These are phyloP conservation scores for Trichonephila clavipes DNA, from an alignment of 1,140 invertebrate genomes.

Conservation along the genomic window DNA sequence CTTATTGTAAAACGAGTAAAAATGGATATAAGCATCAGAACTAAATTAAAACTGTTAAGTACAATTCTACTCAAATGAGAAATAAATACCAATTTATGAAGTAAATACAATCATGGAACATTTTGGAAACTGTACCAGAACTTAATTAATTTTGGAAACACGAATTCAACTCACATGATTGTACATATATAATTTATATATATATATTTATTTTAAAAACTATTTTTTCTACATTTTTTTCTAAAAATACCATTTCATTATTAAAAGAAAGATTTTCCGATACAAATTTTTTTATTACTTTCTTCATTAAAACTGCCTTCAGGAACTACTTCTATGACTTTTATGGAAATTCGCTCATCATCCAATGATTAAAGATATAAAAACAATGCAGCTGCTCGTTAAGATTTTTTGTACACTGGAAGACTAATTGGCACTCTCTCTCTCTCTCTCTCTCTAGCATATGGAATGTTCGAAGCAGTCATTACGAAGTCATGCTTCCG, in stretches of 20 bases:
- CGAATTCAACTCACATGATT: too few relatives aligned
- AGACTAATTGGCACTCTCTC: slow-evolving; percentile 32
- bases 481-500: background rate
- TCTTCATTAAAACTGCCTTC: background rate
- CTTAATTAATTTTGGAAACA: too few relatives aligned
- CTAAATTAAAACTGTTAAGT: too few relatives aligned
- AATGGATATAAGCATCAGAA: too few relatives aligned
- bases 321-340: background rate
- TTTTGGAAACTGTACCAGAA: too few relatives aligned
- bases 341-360: background rate
- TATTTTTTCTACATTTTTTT: background rate
- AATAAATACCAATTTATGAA: too few relatives aligned
- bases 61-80: too few relatives aligned
- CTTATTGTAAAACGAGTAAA: too few relatives aligned
- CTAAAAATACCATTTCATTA: background rate
- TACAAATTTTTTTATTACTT: background rate
- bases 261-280: slow-evolving; percentile 10
- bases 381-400: background rate
- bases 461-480: background rate
- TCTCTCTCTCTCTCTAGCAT: too few relatives aligned
- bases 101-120: too few relatives aligned
- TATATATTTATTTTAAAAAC: background rate
- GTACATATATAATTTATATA: too few relatives aligned
- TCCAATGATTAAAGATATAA: background rate
- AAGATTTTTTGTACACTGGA: slow-evolving; percentile 6